phyloP scores from a whole-genome alignment of 2,797 vertebrate genomes.

The Lutjanus argentimaculatus region DNA sequence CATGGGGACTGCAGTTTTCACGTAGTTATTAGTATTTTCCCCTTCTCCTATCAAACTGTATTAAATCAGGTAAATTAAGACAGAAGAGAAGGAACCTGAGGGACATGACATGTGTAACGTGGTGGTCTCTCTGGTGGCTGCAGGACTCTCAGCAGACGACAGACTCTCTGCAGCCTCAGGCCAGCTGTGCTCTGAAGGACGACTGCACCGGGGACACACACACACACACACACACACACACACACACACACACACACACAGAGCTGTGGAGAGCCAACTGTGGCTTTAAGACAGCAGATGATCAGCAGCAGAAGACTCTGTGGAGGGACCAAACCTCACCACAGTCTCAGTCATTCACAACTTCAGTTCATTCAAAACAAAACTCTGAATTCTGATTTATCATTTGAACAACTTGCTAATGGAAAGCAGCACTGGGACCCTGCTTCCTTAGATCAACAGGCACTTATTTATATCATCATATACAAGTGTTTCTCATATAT shows the following conservation, averaged over 20 bases:
- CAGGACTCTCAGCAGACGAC: not conserved
- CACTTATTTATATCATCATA: not conserved
- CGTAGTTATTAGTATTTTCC: not conserved
- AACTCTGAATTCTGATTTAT: not conserved
- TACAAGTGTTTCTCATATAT: not conserved
- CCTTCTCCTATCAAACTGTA: not conserved
- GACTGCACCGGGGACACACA: not conserved
- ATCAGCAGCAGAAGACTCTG: not conserved
- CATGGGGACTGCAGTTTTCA: too few species aligned
- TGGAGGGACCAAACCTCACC: not conserved
- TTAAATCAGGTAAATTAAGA: not conserved
- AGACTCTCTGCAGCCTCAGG: not conserved
- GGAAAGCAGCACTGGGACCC: not conserved
- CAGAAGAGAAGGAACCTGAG: not conserved
- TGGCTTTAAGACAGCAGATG: conserved; percentile 11
- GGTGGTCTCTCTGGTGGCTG: not conserved
- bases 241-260: too few species aligned
- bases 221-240: not conserved
- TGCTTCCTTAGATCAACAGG: not conserved
- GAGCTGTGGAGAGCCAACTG: not conserved
- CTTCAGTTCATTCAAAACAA: not conserved
- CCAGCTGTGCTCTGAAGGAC: not conserved
- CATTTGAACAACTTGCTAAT: not conserved
- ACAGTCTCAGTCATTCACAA: conserved; percentile 1
- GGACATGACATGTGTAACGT: not conserved